Evolutionary conservation across 2,888 invertebrate species (phyloP).

Genomic region (Zhuqinia jingwanae): DNA sequence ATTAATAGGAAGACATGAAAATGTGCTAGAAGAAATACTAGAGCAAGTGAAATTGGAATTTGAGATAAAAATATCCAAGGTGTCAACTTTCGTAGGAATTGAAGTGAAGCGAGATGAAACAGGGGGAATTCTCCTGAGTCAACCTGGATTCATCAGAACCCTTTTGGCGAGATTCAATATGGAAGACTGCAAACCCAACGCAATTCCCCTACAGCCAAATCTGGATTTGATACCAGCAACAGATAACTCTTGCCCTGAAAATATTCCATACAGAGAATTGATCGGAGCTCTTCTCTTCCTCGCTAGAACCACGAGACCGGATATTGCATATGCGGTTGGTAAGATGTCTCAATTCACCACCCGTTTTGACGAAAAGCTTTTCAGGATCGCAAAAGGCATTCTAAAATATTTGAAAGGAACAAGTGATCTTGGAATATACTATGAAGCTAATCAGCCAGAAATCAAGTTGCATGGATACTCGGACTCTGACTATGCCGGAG

Average conservation of each 20-base stretch:
- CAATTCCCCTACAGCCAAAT: constrained; percentile 51
- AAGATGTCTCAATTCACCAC: constrained; percentile 74
- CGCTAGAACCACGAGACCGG: constrained; percentile 73
- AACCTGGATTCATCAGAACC: constrained; percentile 26
- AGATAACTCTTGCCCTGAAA: background rate
- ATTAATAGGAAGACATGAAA: background rate
- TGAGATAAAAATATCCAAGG: background rate
- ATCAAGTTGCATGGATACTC: constrained; percentile 55
- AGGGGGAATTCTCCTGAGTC: background rate
- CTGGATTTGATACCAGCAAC: background rate
- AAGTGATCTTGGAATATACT: constrained; percentile 76
- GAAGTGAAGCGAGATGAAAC: background rate
- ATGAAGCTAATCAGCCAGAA: background rate
- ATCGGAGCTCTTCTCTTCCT: constrained; percentile 77
- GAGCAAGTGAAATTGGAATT: background rate
- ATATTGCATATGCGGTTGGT: constrained; percentile 74
- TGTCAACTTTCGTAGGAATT: constrained; percentile 45
- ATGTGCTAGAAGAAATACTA: background rate
- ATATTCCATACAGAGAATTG: constrained; percentile 72
- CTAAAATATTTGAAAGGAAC: constrained; percentile 79
- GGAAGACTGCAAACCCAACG: constrained; percentile 47
- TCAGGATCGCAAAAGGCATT: constrained; percentile 69
- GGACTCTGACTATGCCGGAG: background rate
- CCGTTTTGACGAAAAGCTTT: constrained; percentile 65
- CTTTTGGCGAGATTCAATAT: constrained; percentile 57